Evolutionary conservation across 2,797 vertebrate species (phyloP).

Genomic region (Dipus sagitta): DNA sequence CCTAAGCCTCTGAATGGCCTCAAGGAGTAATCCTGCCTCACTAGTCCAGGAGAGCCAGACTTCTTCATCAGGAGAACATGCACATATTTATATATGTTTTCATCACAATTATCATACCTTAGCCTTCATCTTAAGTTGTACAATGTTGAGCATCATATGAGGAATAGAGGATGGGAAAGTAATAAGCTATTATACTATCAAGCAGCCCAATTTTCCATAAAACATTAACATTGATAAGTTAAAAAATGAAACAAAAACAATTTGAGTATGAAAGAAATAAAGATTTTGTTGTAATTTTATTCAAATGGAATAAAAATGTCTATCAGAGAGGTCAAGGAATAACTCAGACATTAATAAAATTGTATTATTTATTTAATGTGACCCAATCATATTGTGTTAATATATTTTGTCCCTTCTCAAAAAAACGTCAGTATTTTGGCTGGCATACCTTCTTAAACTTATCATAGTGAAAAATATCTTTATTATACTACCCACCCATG

Average conservation of each 20-base stretch:
- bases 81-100: background rate
- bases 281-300: background rate
- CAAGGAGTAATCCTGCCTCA: background rate
- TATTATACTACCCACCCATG: background rate
- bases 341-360: background rate
- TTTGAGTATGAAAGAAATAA: background rate
- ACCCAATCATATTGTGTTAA: background rate
- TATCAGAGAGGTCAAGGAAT: background rate
- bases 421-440: background rate
- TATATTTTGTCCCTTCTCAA: background rate
- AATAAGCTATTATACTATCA: background rate
- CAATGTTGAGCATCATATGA: background rate
- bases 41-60: background rate
- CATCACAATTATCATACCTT: background rate
- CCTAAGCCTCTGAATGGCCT: background rate
- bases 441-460: background rate
- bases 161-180: background rate
- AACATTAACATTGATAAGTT: constrained; percentile 10
- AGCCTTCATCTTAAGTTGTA: background rate
- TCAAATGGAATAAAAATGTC: background rate
- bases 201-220: background rate
- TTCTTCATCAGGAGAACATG: background rate
- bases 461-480: background rate
- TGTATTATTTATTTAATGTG: background rate
- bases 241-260: background rate